Evolutionary conservation across 2,113 vertebrate genomes (phyloP).

Genomic region (Onychorhynchus coronatus): DNA sequence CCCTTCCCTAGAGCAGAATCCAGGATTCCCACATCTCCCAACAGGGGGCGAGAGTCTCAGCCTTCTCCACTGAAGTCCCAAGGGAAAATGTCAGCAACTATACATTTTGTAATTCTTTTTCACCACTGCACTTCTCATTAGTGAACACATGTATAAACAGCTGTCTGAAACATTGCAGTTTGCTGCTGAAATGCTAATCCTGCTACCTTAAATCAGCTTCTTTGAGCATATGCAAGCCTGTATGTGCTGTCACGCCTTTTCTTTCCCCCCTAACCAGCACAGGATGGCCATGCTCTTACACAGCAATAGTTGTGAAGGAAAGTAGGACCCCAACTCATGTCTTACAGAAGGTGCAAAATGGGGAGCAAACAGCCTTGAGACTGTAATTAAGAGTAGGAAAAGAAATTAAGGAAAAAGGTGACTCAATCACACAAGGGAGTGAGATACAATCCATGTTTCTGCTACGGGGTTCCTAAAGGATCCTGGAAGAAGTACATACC

Average conservation of each 20-base stretch:
- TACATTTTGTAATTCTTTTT: neutral
- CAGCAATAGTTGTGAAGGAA: neutral
- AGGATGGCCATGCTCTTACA: neutral
- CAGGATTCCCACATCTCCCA: neutral
- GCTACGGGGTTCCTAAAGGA: neutral
- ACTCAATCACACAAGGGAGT: neutral
- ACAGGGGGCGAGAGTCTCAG: neutral
- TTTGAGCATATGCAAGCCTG: neutral
- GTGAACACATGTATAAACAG: neutral
- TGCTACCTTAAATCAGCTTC: neutral
- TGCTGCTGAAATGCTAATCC: neutral
- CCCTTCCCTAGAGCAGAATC: neutral
- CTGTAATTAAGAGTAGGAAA: neutral
- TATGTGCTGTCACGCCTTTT: neutral
- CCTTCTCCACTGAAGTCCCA: neutral
- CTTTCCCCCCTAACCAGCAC: neutral
- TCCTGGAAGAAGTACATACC: neutral
- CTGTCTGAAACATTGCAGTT: neutral
- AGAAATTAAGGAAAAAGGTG: neutral
- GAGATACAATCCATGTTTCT: neutral
- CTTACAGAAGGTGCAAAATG: neutral
- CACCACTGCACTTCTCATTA: neutral
- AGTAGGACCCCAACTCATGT: neutral
- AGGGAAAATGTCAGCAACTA: neutral
- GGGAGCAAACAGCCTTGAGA: neutral